Evolutionary conservation across 1,140 invertebrate genomes (phyloP).

Genomic region (Dryas iulia): DNA sequence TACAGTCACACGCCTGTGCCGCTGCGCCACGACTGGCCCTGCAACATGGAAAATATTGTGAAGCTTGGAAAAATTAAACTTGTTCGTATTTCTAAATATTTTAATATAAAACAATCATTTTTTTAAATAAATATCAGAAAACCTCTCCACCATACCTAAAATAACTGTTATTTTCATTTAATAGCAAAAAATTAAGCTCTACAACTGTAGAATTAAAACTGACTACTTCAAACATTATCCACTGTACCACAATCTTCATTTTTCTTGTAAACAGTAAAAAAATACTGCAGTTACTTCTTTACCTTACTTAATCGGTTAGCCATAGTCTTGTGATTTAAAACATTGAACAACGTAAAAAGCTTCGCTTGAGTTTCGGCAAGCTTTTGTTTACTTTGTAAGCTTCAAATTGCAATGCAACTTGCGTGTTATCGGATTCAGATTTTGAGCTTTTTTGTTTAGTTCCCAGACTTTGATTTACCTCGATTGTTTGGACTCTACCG

Average conservation of each 20-base stretch:
- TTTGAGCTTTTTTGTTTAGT: constrained; percentile 2
- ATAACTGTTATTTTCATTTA: no score
- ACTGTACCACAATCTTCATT: not conserved
- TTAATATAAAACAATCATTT: no score
- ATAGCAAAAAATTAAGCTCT: no score
- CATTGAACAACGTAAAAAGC: not conserved
- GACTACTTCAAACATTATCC: no score
- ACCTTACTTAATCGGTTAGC: not conserved
- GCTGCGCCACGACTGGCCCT: no score
- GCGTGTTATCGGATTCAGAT: constrained; percentile 4
- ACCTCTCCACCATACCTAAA: no score
- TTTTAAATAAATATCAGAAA: no score
- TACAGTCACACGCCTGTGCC: no score
- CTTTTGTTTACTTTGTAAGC: not conserved
- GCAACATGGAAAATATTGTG: no score
- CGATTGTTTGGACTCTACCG: constrained; percentile 8
- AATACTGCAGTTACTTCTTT: not conserved
- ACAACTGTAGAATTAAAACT: no score
- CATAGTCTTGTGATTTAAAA: not conserved
- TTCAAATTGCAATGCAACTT: not conserved
- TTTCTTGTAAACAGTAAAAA: not conserved
- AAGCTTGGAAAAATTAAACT: no score
- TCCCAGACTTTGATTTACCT: not conserved
- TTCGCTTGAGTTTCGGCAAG: not conserved
- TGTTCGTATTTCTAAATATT: no score